Conservation (phyloP, 2,888 invertebrate genomes). For the Synanthedon vespiformis region DNA sequence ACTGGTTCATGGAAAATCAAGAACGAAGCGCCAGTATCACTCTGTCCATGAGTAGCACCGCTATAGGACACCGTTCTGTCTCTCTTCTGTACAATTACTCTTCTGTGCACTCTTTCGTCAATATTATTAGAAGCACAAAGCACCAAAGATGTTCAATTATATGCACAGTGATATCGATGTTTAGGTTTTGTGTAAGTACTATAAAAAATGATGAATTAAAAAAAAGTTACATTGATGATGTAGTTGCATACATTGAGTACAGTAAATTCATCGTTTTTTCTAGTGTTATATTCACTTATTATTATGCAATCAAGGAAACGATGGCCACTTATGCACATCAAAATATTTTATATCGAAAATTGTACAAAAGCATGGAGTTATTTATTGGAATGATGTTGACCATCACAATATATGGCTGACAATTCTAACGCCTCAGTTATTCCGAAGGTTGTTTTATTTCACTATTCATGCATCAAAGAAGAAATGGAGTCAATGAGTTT, state of each 20-base stretch:
- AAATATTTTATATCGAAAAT: slow-evolving; percentile 25
- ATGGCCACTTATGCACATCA: slow-evolving; percentile 30
- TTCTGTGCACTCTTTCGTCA: slow-evolving; percentile 46
- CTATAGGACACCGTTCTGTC: slow-evolving; percentile 24
- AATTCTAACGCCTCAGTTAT: slow-evolving; percentile 59
- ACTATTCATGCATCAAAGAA: slow-evolving; percentile 41
- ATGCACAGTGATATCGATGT: slow-evolving; percentile 43
- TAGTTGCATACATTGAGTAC: neutral
- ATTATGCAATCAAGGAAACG: slow-evolving; percentile 9
- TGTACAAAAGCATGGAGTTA: slow-evolving; percentile 65
- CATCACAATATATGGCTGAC: slow-evolving; percentile 42
- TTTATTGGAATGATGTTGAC: slow-evolving; percentile 32
- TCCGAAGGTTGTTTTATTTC: slow-evolving; percentile 36
- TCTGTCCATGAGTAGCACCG: slow-evolving; percentile 40
- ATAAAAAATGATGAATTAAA: slow-evolving; percentile 14
- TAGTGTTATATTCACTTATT: slow-evolving; percentile 13
- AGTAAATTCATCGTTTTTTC: slow-evolving; percentile 38
- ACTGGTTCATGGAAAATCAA: neutral
- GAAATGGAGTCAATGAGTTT: slow-evolving; percentile 11
- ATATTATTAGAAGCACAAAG: slow-evolving; percentile 43
- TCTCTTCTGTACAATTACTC: slow-evolving; percentile 30
- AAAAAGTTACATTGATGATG: too few relatives aligned
- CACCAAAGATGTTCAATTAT: slow-evolving; percentile 27
- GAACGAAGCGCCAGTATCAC: neutral
- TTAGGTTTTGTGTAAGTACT: slow-evolving; percentile 12